Evolutionary conservation across 1,140 invertebrate species (phyloP).

Genomic region (Atta colombica): DNA sequence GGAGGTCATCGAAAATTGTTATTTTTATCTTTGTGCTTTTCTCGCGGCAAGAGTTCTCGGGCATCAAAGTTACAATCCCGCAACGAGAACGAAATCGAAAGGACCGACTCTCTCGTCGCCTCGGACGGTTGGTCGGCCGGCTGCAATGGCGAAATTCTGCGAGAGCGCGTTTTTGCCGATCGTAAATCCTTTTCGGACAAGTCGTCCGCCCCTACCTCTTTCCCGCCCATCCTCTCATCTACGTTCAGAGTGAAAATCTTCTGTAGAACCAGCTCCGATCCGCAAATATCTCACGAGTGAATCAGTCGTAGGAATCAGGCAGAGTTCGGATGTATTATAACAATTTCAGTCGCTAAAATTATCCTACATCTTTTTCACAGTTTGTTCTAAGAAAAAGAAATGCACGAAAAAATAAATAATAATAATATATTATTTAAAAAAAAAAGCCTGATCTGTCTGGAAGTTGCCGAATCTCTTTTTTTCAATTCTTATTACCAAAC

Average conservation of each 20-base stretch:
- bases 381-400: not conserved
- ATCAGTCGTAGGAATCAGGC: slow-evolving; percentile 53
- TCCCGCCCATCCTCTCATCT: slow-evolving; percentile 10
- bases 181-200: slow-evolving; percentile 75
- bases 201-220: not conserved
- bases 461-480: not conserved
- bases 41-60: slow-evolving; percentile 6
- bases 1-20: slow-evolving; percentile 35
- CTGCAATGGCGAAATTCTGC: slow-evolving; percentile 68
- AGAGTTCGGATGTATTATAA: not conserved
- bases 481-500: not conserved
- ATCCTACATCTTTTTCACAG: not conserved
- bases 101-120: slow-evolving; percentile 65
- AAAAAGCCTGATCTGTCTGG: not conserved
- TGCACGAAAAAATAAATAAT: not conserved
- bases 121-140: not conserved
- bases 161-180: slow-evolving; percentile 65
- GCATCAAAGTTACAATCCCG: slow-evolving; percentile 48
- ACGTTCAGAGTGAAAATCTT: slow-evolving; percentile 66
- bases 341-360: not conserved
- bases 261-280: slow-evolving; percentile 33
- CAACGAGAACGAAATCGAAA: slow-evolving; percentile 75
- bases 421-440: not conserved
- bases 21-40: slow-evolving; percentile 46
- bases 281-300: slow-evolving; percentile 57